These are phyloP conservation scores for Lasioglossum leucozonium DNA, from an alignment of 2,888 invertebrate genomes.

Conservation along the genomic window DNA sequence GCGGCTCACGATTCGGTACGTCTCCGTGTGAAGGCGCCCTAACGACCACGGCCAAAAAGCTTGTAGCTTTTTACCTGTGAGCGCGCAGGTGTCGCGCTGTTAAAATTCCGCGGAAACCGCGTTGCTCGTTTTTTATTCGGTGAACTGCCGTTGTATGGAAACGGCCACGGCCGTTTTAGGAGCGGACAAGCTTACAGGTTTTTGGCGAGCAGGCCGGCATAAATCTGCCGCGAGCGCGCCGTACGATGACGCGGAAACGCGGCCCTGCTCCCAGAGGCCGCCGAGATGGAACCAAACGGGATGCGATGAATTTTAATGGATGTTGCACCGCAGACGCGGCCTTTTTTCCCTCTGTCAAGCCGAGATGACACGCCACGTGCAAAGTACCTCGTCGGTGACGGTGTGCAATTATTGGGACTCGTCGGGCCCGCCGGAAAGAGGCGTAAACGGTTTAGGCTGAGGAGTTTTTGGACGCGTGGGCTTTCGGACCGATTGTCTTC, in stretches of 20 bases:
- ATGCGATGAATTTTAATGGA: constrained; percentile 13
- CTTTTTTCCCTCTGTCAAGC: background rate
- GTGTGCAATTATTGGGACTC: background rate
- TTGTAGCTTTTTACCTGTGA: constrained; percentile 36
- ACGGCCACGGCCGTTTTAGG: constrained; percentile 3
- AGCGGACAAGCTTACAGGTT: constrained; percentile 8
- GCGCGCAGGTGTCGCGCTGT: constrained; percentile 41
- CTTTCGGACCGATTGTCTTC: too few relatives aligned
- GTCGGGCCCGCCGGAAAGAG: background rate
- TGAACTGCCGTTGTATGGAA: constrained; percentile 6
- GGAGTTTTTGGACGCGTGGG: background rate
- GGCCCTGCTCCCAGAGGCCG: background rate
- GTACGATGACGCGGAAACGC: constrained; percentile 9
- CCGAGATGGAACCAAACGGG: background rate
- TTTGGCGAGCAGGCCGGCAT: background rate
- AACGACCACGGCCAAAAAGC: constrained; percentile 20
- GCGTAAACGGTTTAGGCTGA: background rate
- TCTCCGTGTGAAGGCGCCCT: constrained; percentile 11
- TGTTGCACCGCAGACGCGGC: background rate
- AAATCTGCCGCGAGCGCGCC: constrained; percentile 9
- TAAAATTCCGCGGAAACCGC: constrained; percentile 34
- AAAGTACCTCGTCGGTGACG: constrained; percentile 5
- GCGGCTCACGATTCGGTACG: too few relatives aligned
- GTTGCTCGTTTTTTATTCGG: background rate
- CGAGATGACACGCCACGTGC: background rate